Percentiles rank a stretch among this genome's conserved stretches.
Conservation (phyloP, 2,797 vertebrate species). For the Hydrolagus colliei region DNA sequence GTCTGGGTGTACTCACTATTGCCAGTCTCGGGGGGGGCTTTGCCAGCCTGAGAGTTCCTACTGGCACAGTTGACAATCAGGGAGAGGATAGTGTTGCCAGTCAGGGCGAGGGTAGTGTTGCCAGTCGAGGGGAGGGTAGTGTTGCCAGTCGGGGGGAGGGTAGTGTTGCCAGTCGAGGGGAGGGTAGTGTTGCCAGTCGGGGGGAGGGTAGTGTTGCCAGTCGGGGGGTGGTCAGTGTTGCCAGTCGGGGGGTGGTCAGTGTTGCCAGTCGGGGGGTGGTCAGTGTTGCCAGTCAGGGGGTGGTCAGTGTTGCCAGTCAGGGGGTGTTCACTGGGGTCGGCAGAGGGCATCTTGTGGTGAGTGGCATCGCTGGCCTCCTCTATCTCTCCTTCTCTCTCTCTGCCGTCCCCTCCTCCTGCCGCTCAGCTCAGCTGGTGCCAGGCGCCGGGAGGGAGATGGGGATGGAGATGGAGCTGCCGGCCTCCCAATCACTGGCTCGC, state of each 20-base stretch:
- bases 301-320: background rate
- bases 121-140: background rate
- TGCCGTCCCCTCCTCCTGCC: too few relatives aligned
- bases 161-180: background rate
- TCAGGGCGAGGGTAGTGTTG: background rate
- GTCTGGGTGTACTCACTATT: too few relatives aligned
- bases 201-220: background rate
- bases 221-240: background rate
- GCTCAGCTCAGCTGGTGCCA: too few relatives aligned
- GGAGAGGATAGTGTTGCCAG: too few relatives aligned
- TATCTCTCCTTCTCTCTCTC: too few relatives aligned
- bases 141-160: background rate
- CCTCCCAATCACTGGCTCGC: too few relatives aligned
- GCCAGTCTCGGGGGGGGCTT: too few relatives aligned
- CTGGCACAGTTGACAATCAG: background rate
- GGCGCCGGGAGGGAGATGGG: too few relatives aligned
- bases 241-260: background rate
- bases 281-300: background rate
- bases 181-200: background rate
- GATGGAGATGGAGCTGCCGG: too few relatives aligned
- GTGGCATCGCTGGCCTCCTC: background rate
- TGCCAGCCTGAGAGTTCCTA: background rate
- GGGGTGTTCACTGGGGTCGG: background rate
- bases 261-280: background rate
- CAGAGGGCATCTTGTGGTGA: background rate